Percentiles rank a stretch among this genome's conserved stretches.
Evolutionary conservation across 64 coral and sea anemone species (phyloP).

Genomic region (Porites australiensis): DNA sequence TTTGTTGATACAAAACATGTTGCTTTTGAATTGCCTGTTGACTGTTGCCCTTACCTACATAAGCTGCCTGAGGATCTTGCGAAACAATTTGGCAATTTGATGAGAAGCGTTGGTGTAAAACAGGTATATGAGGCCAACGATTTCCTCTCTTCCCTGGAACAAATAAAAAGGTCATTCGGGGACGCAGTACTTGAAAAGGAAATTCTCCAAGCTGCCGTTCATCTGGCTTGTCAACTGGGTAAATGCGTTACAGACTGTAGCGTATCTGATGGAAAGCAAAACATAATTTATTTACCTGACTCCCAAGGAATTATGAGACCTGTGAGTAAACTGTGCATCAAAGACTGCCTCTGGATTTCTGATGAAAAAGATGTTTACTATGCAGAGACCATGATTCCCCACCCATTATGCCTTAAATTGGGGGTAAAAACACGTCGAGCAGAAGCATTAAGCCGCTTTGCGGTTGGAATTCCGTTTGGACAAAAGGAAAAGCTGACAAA

Average conservation of each 20-base stretch:
- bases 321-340: constrained; percentile 47
- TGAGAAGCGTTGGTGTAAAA: constrained; percentile 50
- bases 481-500: no score
- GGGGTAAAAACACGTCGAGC: no score
- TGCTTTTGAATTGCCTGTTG: no score
- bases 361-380: constrained; percentile 58
- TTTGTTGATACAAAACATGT: no score
- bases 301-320: constrained; percentile 46
- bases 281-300: constrained; percentile 62
- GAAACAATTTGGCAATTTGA: constrained; percentile 41
- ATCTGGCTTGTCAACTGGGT: constrained; percentile 29
- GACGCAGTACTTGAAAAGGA: constrained; percentile 14
- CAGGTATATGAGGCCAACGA: constrained; percentile 49
- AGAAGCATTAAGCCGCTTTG: no score
- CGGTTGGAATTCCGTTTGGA: no score
- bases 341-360: constrained; percentile 81
- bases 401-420: neutral
- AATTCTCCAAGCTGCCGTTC: no score
- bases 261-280: neutral
- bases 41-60: constrained; percentile 62
- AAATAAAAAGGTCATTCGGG: constrained; percentile 14
- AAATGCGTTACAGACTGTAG: neutral
- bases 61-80: constrained; percentile 15
- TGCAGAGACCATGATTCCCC: constrained; percentile 47
- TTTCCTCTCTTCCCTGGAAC: no score